Evolutionary conservation across 1,140 invertebrate genomes (phyloP).

Genomic region (Cardiocondyla obscurior): DNA sequence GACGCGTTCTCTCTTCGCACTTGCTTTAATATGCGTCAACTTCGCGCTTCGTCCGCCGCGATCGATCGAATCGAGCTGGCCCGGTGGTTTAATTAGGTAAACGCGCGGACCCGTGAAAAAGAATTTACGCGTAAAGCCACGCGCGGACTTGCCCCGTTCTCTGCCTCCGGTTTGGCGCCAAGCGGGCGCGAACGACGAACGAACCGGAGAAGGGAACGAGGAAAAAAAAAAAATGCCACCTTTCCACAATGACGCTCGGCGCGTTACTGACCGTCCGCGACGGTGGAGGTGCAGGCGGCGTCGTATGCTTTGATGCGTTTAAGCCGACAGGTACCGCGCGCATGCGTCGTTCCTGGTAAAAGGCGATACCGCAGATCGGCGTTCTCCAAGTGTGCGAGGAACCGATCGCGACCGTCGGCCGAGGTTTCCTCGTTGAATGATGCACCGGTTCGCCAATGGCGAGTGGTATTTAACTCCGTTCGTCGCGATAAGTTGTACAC

Average conservation of each 20-base stretch:
- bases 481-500: not conserved
- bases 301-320: conserved; percentile 32
- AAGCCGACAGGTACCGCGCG: conserved; percentile 24
- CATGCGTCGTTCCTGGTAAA: conserved; percentile 46
- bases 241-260: conserved; percentile 62
- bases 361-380: conserved; percentile 22
- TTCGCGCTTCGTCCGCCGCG: conserved; percentile 39
- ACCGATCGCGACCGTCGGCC: not conserved
- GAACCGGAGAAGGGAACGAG: too few species aligned
- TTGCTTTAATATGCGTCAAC: not conserved
- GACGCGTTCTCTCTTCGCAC: conserved; percentile 62
- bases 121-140: too few species aligned
- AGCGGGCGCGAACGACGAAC: not conserved
- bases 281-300: conserved; percentile 26
- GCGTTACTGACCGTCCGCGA: conserved; percentile 70
- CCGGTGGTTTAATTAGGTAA: not conserved
- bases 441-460: not conserved
- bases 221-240: not conserved
- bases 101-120: not conserved
- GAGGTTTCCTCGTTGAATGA: conserved; percentile 10
- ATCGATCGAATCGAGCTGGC: not conserved
- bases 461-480: not conserved
- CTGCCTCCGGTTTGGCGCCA: not conserved
- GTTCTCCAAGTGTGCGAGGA: not conserved
- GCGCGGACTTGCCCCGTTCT: not conserved